phyloP scores from a whole-genome alignment of 2,888 invertebrate genomes.

The Lymantria dispar region DNA sequence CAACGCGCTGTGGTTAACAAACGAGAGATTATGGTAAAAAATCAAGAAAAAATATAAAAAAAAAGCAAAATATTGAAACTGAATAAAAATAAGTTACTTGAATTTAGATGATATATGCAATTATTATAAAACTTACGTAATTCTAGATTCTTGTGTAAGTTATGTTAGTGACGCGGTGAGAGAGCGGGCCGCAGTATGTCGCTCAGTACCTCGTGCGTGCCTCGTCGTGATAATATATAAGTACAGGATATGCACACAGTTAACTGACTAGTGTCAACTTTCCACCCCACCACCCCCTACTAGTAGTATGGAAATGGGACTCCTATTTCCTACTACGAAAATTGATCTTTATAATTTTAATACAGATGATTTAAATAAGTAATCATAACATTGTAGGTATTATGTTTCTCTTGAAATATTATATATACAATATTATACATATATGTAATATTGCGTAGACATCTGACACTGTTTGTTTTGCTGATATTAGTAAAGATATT shows the following conservation, averaged over 20 bases:
- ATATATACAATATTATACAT: constrained; percentile 3
- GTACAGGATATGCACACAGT: constrained; percentile 65
- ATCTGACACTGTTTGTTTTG: constrained; percentile 33
- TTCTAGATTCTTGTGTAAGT: constrained; percentile 76
- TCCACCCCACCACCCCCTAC: neutral
- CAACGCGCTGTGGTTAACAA: constrained; percentile 82
- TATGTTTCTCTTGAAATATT: constrained; percentile 41
- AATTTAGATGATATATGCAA: constrained; percentile 81
- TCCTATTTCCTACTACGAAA: constrained; percentile 60
- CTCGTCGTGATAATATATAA: constrained; percentile 68
- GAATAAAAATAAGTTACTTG: constrained; percentile 80
- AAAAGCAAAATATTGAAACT: constrained; percentile 82
- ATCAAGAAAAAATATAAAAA: constrained; percentile 72
- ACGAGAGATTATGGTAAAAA: constrained; percentile 83
- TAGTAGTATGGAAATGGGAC: too few relatives aligned
- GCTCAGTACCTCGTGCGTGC: constrained; percentile 53
- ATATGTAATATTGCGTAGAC: constrained; percentile 17
- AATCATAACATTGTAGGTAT: constrained; percentile 54
- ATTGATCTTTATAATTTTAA: constrained; percentile 59
- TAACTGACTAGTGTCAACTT: constrained; percentile 37
- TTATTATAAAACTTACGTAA: constrained; percentile 78
- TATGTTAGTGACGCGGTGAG: constrained; percentile 50
- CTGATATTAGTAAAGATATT: constrained; percentile 32
- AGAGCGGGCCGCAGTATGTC: constrained; percentile 33
- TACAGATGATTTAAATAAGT: constrained; percentile 50